Conservation (phyloP, 2,113 vertebrate genomes). For the Tachuris rubrigastra region DNA sequence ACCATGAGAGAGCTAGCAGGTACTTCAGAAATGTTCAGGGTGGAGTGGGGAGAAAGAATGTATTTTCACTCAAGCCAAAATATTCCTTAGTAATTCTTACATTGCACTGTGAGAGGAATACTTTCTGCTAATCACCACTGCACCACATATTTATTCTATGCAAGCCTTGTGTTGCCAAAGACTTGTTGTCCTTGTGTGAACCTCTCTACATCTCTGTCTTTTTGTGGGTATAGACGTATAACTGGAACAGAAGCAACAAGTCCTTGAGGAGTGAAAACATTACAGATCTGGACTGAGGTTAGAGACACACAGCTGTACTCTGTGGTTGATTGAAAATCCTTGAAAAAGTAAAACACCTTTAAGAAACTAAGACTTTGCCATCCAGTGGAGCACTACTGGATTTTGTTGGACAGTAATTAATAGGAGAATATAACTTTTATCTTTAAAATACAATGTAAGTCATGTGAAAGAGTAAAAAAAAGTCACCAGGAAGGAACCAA, state of each 20-base stretch:
- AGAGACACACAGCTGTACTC: neutral
- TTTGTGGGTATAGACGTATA: neutral
- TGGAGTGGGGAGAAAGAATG: neutral
- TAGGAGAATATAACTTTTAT: neutral
- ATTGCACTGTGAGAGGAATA: neutral
- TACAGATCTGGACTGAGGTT: neutral
- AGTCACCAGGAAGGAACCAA: neutral
- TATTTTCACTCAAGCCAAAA: neutral
- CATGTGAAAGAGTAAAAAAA: neutral
- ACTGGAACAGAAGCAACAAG: neutral
- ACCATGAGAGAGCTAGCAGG: neutral
- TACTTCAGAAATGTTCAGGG: neutral
- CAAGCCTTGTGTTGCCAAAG: neutral
- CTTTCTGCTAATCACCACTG: neutral
- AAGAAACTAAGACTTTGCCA: neutral
- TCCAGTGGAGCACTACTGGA: neutral
- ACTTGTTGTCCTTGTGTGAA: neutral
- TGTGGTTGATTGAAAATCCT: neutral
- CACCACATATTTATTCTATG: neutral
- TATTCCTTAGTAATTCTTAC: neutral
- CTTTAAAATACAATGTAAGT: neutral
- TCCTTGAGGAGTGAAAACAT: neutral
- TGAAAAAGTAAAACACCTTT: neutral
- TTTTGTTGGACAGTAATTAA: neutral
- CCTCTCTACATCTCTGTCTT: neutral